Evolutionary conservation across 2,113 vertebrate species (phyloP), one percentile per base, ranked within the genome.

Genomic region (Vireo altiloquus): DNA sequence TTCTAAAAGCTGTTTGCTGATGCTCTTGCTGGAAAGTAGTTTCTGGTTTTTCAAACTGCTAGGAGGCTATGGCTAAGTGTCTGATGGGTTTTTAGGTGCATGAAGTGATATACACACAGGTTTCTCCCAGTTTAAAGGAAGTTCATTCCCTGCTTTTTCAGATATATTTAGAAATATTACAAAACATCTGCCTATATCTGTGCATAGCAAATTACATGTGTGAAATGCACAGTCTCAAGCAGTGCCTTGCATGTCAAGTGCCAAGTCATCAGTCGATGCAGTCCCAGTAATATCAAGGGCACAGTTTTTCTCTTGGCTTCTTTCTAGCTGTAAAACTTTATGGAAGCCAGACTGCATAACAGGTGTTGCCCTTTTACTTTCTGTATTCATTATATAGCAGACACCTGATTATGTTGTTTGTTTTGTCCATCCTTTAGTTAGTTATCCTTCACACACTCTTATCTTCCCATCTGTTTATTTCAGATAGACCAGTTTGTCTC

Each of bases 281-380:
- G 27, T 77, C 40, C 11, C 37, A 56, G 7, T 66, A 37, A 50
- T 70, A 35, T 33, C 47, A 70, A 57, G 35, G 56, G 27, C 39
- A 23, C 19, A 6, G 4, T 47, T 87, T 94, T 84, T 78, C 31
- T 72, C 15, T 82, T 87, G 53, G 37, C 61, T 78, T 92, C 74
- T 85, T 88, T 37, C n/a, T 76, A n/a, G 37, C 24, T 85, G 22
- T 82, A 60, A 87, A 70, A 63, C 44, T 56, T 78, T 31, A 56
- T 33, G n/a, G 57, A 65, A 16, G 16, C 30, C 57, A 65, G 82
- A 71, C 61, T 87, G 30, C 1, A 0, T 68, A 72, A 76, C 70
- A 95, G 92, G 15, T 87, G 69, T 71, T 95, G 78, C 46, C 44
- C 25, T 92, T 85, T 71, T 87, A 27, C 35, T 79, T 91, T 84